Conservation (phyloP, 2,797 vertebrate genomes). For the Hippoglossus hippoglossus region DNA sequence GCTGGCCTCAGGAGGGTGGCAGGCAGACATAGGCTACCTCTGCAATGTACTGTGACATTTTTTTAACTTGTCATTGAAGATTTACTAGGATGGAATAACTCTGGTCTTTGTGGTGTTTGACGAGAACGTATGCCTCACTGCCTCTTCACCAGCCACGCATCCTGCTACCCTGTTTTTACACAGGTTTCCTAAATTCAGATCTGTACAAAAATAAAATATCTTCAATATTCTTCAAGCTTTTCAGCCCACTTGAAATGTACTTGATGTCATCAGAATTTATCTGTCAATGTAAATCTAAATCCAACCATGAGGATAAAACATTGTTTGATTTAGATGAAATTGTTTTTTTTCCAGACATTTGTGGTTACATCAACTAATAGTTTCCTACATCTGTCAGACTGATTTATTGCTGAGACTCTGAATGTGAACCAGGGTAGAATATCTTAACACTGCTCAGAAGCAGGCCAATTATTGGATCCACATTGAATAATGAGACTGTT, state of each 20-base stretch:
- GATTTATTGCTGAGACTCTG: slow-evolving; percentile 23
- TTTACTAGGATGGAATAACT: neutral
- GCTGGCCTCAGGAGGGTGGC: slow-evolving; percentile 6
- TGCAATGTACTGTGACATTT: neutral
- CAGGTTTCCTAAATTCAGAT: neutral
- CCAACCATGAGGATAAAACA: neutral
- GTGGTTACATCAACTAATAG: slow-evolving; percentile 23
- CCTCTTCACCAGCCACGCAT: too few relatives aligned
- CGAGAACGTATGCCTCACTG: neutral
- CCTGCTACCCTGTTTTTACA: neutral
- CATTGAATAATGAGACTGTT: slow-evolving; percentile 16
- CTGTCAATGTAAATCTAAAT: slow-evolving; percentile 20
- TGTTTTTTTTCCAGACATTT: slow-evolving; percentile 3
- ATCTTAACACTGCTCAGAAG: slow-evolving; percentile 15
- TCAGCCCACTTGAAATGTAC: too few relatives aligned
- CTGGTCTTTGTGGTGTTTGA: neutral
- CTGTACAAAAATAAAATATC: neutral
- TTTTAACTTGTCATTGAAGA: slow-evolving; percentile 11
- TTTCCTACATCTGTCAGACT: slow-evolving; percentile 38
- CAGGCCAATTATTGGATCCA: slow-evolving; percentile 33
- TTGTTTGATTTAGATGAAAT: neutral
- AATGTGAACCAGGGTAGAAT: slow-evolving; percentile 16
- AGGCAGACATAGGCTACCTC: slow-evolving; percentile 11
- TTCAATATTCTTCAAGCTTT: slow-evolving; percentile 10
- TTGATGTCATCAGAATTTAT: neutral